These are phyloP conservation scores for Sinhomidia bicolor DNA, from an alignment of 2,888 invertebrate genomes.

Conservation along the genomic window DNA sequence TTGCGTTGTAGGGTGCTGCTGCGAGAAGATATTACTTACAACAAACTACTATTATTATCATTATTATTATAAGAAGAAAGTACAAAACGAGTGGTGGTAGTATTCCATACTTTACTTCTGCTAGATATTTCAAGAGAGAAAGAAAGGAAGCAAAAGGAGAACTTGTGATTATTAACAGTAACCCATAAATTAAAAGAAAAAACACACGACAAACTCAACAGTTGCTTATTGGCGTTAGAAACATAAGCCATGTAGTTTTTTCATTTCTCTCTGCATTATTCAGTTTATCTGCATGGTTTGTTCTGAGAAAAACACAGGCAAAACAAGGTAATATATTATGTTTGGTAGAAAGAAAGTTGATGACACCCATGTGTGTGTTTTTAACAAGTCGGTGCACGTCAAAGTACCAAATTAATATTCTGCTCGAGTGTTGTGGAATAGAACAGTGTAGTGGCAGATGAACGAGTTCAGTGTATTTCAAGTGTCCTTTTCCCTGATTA, in stretches of 20 bases:
- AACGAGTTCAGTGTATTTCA: not conserved
- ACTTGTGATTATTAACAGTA: slow-evolving; percentile 45
- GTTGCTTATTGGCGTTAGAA: slow-evolving; percentile 43
- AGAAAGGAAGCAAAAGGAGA: not conserved
- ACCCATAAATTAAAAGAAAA: slow-evolving; percentile 42
- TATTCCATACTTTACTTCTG: too few relatives aligned
- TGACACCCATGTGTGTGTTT: slow-evolving; percentile 36
- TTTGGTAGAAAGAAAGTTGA: slow-evolving; percentile 33
- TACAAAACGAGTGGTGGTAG: too few relatives aligned
- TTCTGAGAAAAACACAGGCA: not conserved
- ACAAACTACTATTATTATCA: not conserved
- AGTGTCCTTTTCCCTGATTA: slow-evolving; percentile 2
- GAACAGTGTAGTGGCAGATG: not conserved
- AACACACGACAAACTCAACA: slow-evolving; percentile 53
- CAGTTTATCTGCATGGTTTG: not conserved
- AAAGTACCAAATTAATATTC: slow-evolving; percentile 38
- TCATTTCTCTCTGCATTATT: slow-evolving; percentile 13
- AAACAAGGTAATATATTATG: slow-evolving; percentile 29
- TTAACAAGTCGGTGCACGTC: slow-evolving; percentile 48
- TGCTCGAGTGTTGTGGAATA: not conserved
- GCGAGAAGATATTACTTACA: not conserved
- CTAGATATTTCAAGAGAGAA: not conserved
- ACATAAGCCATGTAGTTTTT: slow-evolving; percentile 39
- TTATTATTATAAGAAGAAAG: not conserved
- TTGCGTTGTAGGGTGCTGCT: not conserved